These are phyloP conservation scores for Bombus balteatus DNA, from an alignment of 1,140 invertebrate species.

Conservation along the genomic window DNA sequence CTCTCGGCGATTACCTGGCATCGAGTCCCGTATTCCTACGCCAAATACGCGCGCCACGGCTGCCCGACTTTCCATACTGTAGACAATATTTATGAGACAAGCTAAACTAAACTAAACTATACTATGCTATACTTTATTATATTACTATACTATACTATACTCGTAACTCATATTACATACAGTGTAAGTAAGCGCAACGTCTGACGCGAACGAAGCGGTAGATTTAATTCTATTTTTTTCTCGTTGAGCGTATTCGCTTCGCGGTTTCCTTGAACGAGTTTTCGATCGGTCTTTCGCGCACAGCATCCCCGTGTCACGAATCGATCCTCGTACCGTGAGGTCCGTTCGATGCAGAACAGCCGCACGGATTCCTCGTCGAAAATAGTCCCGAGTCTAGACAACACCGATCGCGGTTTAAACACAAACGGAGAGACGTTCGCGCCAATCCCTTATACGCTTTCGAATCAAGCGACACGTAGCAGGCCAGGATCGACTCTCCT, in stretches of 20 bases:
- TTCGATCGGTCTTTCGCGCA: constrained; percentile 32
- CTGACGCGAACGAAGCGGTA: constrained; percentile 62
- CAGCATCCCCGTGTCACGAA: constrained; percentile 4
- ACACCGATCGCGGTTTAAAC: constrained; percentile 1
- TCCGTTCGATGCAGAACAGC: not conserved
- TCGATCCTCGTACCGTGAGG: not conserved
- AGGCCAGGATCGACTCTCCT: constrained; percentile 60
- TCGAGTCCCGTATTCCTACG: constrained; percentile 80
- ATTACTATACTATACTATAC: constrained; percentile 37
- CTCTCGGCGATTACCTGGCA: constrained; percentile 71
- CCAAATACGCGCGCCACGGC: constrained; percentile 78
- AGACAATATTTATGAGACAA: constrained; percentile 83
- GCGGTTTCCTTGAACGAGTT: constrained; percentile 32
- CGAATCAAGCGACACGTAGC: constrained; percentile 18
- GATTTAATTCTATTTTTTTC: constrained; percentile 50
- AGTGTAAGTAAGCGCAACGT: constrained; percentile 67
- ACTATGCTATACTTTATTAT: constrained; percentile 50
- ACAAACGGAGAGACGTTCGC: not conserved
- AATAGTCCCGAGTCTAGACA: not conserved
- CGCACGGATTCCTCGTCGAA: not conserved
- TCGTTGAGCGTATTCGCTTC: constrained; percentile 21
- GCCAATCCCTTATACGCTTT: not conserved
- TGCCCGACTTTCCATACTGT: constrained; percentile 80
- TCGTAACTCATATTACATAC: constrained; percentile 67
- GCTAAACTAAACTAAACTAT: constrained; percentile 70